These are phyloP conservation scores for Ammodramus savannarum DNA, from an alignment of 2,113 vertebrate genomes.

Conservation along the genomic window DNA sequence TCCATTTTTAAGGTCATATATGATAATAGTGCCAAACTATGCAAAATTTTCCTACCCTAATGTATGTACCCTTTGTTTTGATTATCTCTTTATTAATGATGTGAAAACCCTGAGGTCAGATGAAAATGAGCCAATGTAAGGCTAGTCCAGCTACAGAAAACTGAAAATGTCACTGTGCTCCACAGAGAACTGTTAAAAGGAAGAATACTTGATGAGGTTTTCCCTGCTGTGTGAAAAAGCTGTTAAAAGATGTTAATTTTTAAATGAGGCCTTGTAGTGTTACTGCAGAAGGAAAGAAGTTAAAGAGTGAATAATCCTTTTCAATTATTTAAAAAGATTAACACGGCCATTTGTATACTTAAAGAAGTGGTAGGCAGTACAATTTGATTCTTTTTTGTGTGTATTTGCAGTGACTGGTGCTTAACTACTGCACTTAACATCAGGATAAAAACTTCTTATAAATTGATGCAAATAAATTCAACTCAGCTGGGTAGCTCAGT, in stretches of 20 bases:
- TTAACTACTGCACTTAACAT: not conserved
- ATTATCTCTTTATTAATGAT: constrained; percentile 71
- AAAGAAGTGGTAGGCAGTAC: not conserved
- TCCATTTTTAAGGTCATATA: constrained; percentile 37
- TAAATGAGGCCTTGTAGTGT: not conserved
- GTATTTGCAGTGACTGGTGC: not conserved
- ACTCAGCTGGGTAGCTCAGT: not conserved
- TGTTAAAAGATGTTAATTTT: not conserved
- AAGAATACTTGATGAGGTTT: not conserved
- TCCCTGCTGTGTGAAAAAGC: not conserved
- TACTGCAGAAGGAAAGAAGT: not conserved
- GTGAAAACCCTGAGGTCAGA: constrained; percentile 57
- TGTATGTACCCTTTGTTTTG: constrained; percentile 60
- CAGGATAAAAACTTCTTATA: not conserved
- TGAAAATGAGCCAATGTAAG: constrained; percentile 60
- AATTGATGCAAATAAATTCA: not conserved
- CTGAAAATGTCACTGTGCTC: constrained; percentile 31
- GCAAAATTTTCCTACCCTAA: constrained; percentile 27
- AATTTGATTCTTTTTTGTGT: not conserved
- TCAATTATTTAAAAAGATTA: not conserved
- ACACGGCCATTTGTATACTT: not conserved
- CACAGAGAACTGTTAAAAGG: not conserved
- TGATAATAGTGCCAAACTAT: constrained; percentile 48
- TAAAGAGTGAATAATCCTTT: not conserved
- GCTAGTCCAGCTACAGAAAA: constrained; percentile 9